Conservation (phyloP, 1,140 invertebrate genomes). For the Pollicipes pollicipes region DNA sequence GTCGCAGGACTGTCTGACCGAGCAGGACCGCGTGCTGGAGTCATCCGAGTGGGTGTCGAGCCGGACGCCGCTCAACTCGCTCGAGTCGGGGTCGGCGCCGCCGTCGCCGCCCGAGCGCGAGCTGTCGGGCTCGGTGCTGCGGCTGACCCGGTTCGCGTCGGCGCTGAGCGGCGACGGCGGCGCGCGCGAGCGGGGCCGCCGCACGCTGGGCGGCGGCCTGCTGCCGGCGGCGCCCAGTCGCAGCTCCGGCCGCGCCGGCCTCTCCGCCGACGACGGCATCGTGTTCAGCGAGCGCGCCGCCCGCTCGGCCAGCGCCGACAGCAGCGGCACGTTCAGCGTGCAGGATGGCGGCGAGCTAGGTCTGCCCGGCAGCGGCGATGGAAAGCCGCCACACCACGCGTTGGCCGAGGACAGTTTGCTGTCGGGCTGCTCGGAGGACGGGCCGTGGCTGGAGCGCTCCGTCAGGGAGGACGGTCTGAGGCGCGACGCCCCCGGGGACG, state of each 20-base stretch:
- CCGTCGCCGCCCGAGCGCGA: not conserved
- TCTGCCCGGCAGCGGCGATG: not conserved
- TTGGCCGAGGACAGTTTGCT: not conserved
- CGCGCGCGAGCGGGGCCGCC: too few relatives aligned
- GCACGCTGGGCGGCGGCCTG: not conserved
- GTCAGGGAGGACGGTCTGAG: too few relatives aligned
- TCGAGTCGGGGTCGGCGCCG: not conserved
- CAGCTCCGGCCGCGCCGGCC: too few relatives aligned
- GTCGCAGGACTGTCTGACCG: slow-evolving; percentile 67
- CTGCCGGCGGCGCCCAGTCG: not conserved
- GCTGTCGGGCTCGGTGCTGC: not conserved
- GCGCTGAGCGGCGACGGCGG: not conserved
- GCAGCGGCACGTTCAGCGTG: not conserved
- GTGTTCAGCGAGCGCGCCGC: not conserved
- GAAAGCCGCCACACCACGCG: too few relatives aligned
- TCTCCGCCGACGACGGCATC: not conserved
- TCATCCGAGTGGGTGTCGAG: not conserved
- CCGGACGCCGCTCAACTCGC: not conserved
- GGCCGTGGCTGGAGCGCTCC: too few relatives aligned
- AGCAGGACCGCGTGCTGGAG: slow-evolving; percentile 25
- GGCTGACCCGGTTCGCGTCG: not conserved
- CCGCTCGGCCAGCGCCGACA: not conserved
- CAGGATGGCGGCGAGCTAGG: not conserved
- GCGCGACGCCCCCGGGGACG: not conserved
- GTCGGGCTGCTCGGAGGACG: not conserved